Base-by-base conservation (phyloP, 2,113 vertebrate species). In the Calonectris borealis region DNA sequence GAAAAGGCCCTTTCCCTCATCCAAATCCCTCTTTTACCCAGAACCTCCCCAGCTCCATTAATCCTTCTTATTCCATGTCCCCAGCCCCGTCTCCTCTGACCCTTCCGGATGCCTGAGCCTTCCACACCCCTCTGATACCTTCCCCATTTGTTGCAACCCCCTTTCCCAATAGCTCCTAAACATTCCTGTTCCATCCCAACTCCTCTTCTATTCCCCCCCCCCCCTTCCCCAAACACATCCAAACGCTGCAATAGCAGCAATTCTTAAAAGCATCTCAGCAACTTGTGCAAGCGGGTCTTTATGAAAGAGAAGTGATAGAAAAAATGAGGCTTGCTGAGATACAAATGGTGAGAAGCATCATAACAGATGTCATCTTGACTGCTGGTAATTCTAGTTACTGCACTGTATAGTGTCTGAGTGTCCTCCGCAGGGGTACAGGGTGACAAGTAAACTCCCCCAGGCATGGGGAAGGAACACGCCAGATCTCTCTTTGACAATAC, bases 21-120 rank as follows among this genome's bases (percentile, higher is more conserved):
- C 48, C 58, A 76, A 83, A 96, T 72, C 80, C 71, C 31, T 75
- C 62, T 69, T 88, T 76, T 91, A 88, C 40, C 66, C 68, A 86
- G 76, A 83, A 81, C 21, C 14, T 88, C 31, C 40, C 40, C 64
- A 83, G n/a, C 16, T 77, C 18, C 44, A 77, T 70, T 95, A 94
- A 91, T 94, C 80, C 86, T 83, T 83, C 38, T 88, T 95, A 93
- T 77, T 73, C 36, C 14, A 16, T 7, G 27, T 52, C n/a, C n/a
- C 44, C 62, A 68, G 68, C 0, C 0, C 46, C 6, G 0, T 66
- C 36, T 94, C 49, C 72, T 70, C 72, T 86, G 72, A 89, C 55
- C 29, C 20, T 78, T 70, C 13, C 3, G 0, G 2, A 11, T 73
- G 66, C 34, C 24, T 70, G 29, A 91, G 61, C 42, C 11, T 34